phyloP scores from a whole-genome alignment of 2,888 invertebrate species.

The Automeris io region DNA sequence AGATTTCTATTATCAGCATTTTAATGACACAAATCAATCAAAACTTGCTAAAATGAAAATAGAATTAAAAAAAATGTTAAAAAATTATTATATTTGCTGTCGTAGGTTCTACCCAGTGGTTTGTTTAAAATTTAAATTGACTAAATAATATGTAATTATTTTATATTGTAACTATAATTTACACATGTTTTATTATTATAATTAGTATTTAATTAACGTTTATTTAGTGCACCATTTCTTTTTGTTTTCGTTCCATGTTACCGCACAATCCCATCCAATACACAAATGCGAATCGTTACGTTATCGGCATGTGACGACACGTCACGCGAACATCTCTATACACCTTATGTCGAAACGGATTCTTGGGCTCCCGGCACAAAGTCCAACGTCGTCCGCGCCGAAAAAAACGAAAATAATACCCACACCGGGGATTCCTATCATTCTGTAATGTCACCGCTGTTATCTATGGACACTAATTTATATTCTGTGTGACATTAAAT shows the following conservation, averaged over 20 bases:
- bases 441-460: conserved; percentile 6
- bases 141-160: too few species aligned
- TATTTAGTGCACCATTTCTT: conserved; percentile 76
- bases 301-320: conserved; percentile 39
- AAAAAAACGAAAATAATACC: conserved; percentile 69
- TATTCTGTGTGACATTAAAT: conserved; percentile 27
- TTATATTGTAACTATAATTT: conserved; percentile 8
- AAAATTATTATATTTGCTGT: too few species aligned
- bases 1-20: too few species aligned
- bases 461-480: conserved; percentile 26
- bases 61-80: too few species aligned
- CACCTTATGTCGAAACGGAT: conserved; percentile 54
- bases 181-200: conserved; percentile 18
- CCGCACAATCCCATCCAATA: conserved; percentile 72
- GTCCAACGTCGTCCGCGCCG: conserved; percentile 75
- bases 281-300: conserved; percentile 32
- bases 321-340: conserved; percentile 19
- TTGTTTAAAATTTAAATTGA: too few species aligned
- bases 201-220: conserved; percentile 47
- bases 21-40: too few species aligned
- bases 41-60: too few species aligned
- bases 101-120: too few species aligned
- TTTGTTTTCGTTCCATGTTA: conserved; percentile 75
- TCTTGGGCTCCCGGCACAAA: conserved; percentile 68
- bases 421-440: neutral